Evolutionary conservation across 2,797 vertebrate genomes (phyloP).

Genomic region (Cossypha polioptera): DNA sequence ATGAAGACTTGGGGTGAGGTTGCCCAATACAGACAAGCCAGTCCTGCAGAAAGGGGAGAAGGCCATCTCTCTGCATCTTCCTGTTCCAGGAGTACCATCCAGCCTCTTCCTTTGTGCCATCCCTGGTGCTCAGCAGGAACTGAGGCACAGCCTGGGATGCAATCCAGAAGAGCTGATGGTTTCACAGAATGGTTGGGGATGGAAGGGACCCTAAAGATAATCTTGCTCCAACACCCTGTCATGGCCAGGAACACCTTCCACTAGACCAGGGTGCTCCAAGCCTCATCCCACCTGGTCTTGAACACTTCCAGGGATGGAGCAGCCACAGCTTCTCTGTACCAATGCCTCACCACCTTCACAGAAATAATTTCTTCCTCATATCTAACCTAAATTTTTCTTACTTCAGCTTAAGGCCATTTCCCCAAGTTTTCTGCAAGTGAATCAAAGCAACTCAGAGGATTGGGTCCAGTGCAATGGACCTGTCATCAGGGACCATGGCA

Average conservation of each 20-base stretch:
- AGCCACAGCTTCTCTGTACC: not conserved
- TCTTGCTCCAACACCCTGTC: not conserved
- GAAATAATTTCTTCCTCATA: not conserved
- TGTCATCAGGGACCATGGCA: not conserved
- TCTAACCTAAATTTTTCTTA: not conserved
- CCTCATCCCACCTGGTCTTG: not conserved
- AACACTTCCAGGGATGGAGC: not conserved
- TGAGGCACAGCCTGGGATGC: not conserved
- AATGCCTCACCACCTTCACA: not conserved
- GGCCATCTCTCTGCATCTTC: not conserved
- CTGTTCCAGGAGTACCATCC: rapidly evolving
- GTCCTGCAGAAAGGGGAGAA: not conserved
- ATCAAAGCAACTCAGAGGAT: not conserved
- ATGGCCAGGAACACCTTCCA: not conserved
- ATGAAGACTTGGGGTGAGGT: not conserved
- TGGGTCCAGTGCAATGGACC: rapidly evolving
- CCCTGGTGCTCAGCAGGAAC: not conserved
- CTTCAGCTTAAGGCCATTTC: not conserved
- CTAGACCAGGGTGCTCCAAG: not conserved
- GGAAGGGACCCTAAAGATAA: not conserved
- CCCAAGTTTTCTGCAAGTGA: rapidly evolving
- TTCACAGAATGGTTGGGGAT: not conserved
- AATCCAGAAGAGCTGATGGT: not conserved
- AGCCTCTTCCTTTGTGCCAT: not conserved
- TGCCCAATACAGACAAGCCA: not conserved